A percentile compares a stretch with the other conserved stretches of the same genome.
These are phyloP conservation scores for Agriopis marginaria DNA, from an alignment of 2,888 invertebrate species.

Conservation along the genomic window DNA sequence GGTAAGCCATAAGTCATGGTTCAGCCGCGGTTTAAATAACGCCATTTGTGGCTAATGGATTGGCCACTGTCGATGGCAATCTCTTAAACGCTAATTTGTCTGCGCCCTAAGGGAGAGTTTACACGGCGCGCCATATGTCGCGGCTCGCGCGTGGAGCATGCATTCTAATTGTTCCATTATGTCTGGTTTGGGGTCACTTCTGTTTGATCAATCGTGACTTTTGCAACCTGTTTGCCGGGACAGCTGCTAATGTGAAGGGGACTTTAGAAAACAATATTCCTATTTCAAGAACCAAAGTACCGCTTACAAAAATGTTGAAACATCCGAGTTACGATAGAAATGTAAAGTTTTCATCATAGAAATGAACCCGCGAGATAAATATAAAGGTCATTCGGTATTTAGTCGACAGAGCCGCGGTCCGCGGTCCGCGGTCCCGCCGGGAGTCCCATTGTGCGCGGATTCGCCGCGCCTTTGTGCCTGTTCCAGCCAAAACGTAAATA, in stretches of 20 bases:
- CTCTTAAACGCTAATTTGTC: conserved; percentile 81
- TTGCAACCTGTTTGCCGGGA: conserved; percentile 27
- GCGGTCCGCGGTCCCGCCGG: conserved; percentile 52
- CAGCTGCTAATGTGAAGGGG: conserved; percentile 11
- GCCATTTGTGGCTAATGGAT: conserved; percentile 82
- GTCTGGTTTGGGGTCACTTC: conserved; percentile 52
- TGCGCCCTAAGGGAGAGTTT: conserved; percentile 48
- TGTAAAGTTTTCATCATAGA: background rate
- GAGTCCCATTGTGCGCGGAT: conserved; percentile 73
- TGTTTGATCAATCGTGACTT: conserved; percentile 34
- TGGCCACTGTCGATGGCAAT: conserved; percentile 77
- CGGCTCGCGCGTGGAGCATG: conserved; percentile 54
- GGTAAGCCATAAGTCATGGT: conserved; percentile 30
- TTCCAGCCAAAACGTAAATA: conserved; percentile 85
- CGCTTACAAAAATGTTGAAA: background rate
- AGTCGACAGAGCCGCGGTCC: conserved; percentile 49
- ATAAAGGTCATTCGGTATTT: conserved; percentile 70
- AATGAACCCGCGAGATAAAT: conserved; percentile 6
- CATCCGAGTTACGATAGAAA: background rate
- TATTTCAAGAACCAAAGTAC: background rate
- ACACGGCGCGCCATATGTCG: conserved; percentile 76
- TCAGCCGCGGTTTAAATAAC: conserved; percentile 61
- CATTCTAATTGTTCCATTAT: conserved; percentile 71
- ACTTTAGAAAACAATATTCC: background rate
- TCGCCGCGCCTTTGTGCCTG: conserved; percentile 79